Conservation (phyloP, 1,140 invertebrate species). For the Panagrolaimus sp. region DNA sequence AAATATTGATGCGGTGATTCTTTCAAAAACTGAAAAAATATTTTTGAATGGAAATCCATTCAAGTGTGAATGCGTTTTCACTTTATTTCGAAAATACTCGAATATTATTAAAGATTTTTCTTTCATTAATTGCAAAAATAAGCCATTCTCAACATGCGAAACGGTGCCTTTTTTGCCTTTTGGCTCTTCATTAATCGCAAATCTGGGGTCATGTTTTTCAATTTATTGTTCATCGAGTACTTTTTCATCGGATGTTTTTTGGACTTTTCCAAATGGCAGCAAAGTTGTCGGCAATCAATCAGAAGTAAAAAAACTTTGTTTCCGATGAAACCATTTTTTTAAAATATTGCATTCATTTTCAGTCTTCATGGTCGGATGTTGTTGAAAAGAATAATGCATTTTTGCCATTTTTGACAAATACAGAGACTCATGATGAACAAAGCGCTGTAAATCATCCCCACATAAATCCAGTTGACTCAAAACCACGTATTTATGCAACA, state of each 20-base stretch:
- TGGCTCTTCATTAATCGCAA: constrained; percentile 33
- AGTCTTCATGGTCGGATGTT: background rate
- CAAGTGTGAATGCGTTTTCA: constrained; percentile 35
- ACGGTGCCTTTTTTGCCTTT: constrained; percentile 34
- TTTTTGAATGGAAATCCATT: constrained; percentile 35
- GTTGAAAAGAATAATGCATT: background rate
- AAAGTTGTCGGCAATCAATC: constrained; percentile 24
- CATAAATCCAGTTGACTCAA: background rate
- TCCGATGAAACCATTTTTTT: no score
- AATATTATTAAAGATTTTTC: constrained; percentile 26
- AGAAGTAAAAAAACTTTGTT: constrained; percentile 23
- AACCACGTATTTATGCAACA: constrained; percentile 20
- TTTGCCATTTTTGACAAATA: constrained; percentile 7
- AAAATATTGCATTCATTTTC: background rate
- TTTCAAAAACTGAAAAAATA: constrained; percentile 21
- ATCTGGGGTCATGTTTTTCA: constrained; percentile 39
- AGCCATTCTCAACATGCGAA: constrained; percentile 20
- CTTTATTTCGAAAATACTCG: constrained; percentile 23
- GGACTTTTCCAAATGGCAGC: constrained; percentile 35
- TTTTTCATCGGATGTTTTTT: constrained; percentile 3
- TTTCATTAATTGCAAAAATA: constrained; percentile 25
- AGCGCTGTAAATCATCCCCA: background rate
- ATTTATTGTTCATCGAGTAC: constrained; percentile 33
- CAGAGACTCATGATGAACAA: background rate
- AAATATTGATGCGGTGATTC: constrained; percentile 20